Evolutionary conservation across 2,797 vertebrate genomes (phyloP).

Genomic region (Bothrops alternatus): DNA sequence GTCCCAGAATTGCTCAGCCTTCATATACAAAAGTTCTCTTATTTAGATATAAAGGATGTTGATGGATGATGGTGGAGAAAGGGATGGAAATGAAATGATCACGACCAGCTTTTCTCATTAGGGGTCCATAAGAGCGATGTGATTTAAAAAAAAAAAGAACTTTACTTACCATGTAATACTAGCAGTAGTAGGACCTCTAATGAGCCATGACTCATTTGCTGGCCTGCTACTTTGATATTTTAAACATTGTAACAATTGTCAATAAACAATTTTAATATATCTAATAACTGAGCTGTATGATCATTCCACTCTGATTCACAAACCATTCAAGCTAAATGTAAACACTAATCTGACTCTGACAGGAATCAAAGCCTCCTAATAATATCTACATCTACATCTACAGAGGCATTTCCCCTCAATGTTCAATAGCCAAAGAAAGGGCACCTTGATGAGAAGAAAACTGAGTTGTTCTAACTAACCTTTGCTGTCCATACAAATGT

Average conservation of each 20-base stretch:
- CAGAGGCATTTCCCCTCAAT: background rate
- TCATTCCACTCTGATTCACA: background rate
- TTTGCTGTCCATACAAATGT: constrained; percentile 22
- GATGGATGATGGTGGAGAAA: background rate
- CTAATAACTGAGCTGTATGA: background rate
- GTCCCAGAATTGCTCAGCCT: background rate
- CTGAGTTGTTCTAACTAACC: background rate
- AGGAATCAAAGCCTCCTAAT: background rate
- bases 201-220: background rate
- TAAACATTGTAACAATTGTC: background rate
- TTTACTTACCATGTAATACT: background rate
- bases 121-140: background rate
- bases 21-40: background rate
- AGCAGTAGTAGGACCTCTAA: background rate
- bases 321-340: background rate
- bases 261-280: background rate
- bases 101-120: background rate
- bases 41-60: background rate
- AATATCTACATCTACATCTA: background rate
- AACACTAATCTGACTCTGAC: background rate
- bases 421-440: background rate
- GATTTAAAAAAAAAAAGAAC: background rate
- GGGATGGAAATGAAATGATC: background rate
- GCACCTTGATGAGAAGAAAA: background rate
- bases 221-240: background rate